Conservation (phyloP, 2,113 vertebrate species). For the Malurus elegans region DNA sequence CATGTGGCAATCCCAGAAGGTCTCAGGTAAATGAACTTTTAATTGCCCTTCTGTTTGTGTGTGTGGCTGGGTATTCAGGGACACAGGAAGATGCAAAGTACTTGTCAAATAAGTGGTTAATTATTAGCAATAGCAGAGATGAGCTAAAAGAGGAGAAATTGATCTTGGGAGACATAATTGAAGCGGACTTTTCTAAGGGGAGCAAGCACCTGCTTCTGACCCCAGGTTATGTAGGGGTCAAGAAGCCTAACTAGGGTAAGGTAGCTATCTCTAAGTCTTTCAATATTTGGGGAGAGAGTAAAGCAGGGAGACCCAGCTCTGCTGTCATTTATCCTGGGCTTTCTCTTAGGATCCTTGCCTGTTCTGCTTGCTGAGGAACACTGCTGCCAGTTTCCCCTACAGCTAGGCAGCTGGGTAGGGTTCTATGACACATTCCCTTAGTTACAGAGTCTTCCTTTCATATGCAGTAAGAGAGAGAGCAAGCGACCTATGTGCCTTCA, state of each 20-base stretch:
- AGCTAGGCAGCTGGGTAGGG: background rate
- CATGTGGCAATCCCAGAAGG: background rate
- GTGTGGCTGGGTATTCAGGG: background rate
- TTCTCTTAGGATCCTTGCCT: background rate
- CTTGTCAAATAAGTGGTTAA: slow-evolving; percentile 18
- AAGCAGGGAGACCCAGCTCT: background rate
- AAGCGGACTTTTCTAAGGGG: background rate
- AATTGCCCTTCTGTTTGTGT: background rate
- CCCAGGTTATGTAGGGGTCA: background rate
- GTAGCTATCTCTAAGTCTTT: background rate
- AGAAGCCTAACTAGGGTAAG: background rate
- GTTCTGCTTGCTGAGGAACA: background rate
- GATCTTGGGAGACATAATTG: background rate
- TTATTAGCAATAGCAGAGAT: slow-evolving; percentile 21
- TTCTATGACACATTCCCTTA: background rate
- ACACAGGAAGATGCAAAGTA: background rate
- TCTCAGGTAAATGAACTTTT: slow-evolving; percentile 26
- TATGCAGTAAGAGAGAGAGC: background rate
- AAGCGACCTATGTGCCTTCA: background rate
- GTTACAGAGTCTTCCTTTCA: background rate
- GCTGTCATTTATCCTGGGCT: background rate
- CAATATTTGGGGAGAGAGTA: background rate
- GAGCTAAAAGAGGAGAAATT: background rate
- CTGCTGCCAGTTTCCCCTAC: background rate
- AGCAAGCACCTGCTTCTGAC: background rate